Conservation (phyloP, 1,140 invertebrate species). For the Adoxophyes honmai region DNA sequence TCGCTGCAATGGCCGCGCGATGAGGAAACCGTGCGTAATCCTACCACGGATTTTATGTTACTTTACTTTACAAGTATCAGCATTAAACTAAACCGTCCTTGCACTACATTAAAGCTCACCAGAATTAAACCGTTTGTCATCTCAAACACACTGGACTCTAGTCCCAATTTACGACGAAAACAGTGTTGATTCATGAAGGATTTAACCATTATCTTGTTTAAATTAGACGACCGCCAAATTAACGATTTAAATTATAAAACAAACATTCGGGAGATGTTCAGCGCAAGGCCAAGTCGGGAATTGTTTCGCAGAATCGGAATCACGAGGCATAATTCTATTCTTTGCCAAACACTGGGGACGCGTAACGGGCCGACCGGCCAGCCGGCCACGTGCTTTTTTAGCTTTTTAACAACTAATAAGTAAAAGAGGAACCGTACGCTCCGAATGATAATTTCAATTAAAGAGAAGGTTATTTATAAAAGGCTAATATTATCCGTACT, state of each 20-base stretch:
- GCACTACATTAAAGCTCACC: no score
- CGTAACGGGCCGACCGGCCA: neutral
- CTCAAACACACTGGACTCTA: no score
- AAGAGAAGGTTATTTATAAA: no score
- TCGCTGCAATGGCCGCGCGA: conserved; percentile 33
- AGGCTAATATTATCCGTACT: no score
- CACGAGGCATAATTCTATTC: conserved; percentile 24
- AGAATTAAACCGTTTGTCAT: no score
- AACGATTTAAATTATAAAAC: conserved; percentile 63
- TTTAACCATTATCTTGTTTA: conserved; percentile 55
- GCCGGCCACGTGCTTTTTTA: no score
- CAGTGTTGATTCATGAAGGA: neutral
- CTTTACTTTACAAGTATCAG: conserved; percentile 25
- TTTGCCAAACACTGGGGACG: conserved; percentile 9
- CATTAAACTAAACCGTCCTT: neutral
- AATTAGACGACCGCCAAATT: conserved; percentile 51
- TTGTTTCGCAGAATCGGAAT: conserved; percentile 48
- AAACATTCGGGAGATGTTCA: conserved; percentile 63
- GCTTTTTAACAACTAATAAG: no score
- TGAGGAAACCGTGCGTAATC: conserved; percentile 36
- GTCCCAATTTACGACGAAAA: no score
- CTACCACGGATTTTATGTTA: neutral
- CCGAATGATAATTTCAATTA: no score
- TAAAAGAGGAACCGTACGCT: no score
- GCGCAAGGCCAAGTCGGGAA: conserved; percentile 53